phyloP scores from a whole-genome alignment of 2,797 vertebrate species.

The Falco peregrinus region DNA sequence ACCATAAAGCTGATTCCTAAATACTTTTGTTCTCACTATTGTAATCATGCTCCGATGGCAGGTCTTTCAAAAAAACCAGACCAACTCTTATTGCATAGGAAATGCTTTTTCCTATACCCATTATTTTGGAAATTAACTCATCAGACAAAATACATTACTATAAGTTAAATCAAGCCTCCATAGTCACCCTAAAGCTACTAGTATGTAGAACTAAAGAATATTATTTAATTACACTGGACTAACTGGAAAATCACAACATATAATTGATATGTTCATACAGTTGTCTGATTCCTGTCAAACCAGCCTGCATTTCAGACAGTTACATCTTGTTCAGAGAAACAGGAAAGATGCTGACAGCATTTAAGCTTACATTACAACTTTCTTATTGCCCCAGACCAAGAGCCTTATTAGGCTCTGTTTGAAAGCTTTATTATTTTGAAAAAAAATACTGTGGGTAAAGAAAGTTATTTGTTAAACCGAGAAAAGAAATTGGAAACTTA shows the following conservation, averaged over 20 bases:
- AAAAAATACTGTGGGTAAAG: neutral
- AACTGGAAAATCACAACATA: neutral
- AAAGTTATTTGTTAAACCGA: neutral
- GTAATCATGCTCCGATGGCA: neutral
- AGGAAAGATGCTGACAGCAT: neutral
- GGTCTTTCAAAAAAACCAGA: neutral
- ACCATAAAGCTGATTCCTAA: neutral
- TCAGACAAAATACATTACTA: neutral
- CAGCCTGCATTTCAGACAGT: neutral
- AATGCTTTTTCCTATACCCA: neutral
- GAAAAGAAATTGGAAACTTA: neutral
- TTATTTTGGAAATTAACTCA: neutral
- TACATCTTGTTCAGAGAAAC: constrained; percentile 5
- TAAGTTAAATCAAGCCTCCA: neutral
- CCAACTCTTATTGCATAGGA: neutral
- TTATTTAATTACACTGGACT: neutral
- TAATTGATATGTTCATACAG: neutral
- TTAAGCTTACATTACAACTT: neutral
- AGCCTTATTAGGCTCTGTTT: neutral
- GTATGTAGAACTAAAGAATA: neutral
- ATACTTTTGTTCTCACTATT: neutral
- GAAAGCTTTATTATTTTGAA: neutral
- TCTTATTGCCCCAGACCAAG: neutral
- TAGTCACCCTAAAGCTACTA: neutral
- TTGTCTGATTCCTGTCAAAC: neutral